Evolutionary conservation across 1,140 invertebrate genomes (phyloP).

Genomic region (Piezodorus guildinii): DNA sequence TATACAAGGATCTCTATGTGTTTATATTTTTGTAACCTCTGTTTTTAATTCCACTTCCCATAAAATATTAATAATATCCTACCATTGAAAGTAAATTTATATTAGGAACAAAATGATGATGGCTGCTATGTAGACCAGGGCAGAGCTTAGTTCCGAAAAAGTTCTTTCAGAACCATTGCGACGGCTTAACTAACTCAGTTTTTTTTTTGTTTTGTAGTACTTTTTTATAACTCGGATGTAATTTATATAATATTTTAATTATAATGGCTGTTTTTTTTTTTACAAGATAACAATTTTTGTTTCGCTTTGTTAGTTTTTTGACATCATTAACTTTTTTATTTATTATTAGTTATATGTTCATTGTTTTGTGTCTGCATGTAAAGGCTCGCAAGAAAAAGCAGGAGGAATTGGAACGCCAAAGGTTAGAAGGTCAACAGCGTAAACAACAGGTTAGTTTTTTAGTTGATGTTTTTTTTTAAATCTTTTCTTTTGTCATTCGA

Average conservation of each 20-base stretch:
- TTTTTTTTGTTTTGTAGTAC: neutral
- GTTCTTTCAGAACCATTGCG: no score
- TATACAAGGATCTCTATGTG: no score
- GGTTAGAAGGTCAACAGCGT: conserved; percentile 69
- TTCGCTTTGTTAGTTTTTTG: conserved; percentile 6
- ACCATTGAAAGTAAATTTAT: no score
- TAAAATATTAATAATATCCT: no score
- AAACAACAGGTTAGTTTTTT: conserved; percentile 61
- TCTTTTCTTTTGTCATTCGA: neutral
- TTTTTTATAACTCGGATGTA: neutral
- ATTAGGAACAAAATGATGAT: no score
- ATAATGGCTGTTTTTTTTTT: conserved; percentile 10
- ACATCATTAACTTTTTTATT: conserved; percentile 18
- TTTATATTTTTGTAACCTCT: no score
- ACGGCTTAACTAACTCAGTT: conserved; percentile 10
- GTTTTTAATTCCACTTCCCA: no score
- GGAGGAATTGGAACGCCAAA: conserved; percentile 71
- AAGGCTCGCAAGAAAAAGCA: conserved; percentile 73
- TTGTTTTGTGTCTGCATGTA: conserved; percentile 26
- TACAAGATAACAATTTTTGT: conserved; percentile 11
- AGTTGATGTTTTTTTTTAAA: no score
- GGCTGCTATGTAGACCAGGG: no score
- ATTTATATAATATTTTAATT: neutral
- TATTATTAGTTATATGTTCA: conserved; percentile 22
- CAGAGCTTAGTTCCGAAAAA: no score